Base-by-base conservation (phyloP, 2,888 invertebrate genomes). In the Drosophila multiciliata region DNA sequence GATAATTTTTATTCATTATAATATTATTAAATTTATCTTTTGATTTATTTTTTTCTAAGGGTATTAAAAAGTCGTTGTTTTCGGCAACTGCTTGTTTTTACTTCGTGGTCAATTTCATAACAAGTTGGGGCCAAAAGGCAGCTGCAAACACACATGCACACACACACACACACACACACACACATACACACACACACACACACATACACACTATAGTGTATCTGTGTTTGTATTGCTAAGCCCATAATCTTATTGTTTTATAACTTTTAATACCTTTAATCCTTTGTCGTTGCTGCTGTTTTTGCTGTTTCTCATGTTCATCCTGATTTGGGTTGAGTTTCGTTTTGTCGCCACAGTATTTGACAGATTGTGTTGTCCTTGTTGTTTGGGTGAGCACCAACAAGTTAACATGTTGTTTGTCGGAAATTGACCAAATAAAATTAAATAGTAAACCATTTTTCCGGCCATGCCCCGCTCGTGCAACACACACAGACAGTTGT, bases 251-350 rank as follows among this genome's bases (percentile, higher is more conserved):
- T 88, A 81, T 90, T 83, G 89, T 87, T 84, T 82, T 88, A 90
- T 90, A 84, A 88, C 89, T 90, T 89, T 80, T 88, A 89, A 89
- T 89, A 86, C 81, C 79, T 68, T 70, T 87, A 89, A 89, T 78
- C 84, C 79, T 74, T 77, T 81, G 83, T 77, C 78, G 74, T 74
- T 54, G 70, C 8, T 61, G 54, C 52, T 61, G 38, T 55, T 57
- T 50, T 59, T 60, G 52, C 63, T 54, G 42, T 49, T 50, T 20
- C 54, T 61, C 53, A 40, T 63, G 58, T 42, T 65, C 32, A 57
- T 65, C 38, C 58, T 49, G 57, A 45, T 63, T 65, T 38, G 65
- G 69, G 48, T 63, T 45, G 53, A 42, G 64, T 80, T 75, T 75
- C 67, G 75, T 75, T 78, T 80, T 72, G 72, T 68, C 67, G 63